Conservation (phyloP, 2,113 vertebrate genomes). For the Arizona elegans region DNA sequence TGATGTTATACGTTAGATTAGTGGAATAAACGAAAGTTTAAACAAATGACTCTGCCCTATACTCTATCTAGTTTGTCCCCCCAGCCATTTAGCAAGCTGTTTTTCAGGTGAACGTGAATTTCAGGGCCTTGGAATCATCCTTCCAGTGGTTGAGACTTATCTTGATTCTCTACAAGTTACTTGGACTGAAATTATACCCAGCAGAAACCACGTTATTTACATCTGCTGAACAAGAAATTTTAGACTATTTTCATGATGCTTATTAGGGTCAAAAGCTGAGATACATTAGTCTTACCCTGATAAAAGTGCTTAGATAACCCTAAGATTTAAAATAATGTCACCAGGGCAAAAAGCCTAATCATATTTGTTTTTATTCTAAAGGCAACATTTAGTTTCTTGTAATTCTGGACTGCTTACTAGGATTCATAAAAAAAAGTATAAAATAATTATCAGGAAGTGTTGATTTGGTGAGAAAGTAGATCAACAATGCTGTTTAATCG, state of each 20-base stretch:
- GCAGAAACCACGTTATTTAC: not conserved
- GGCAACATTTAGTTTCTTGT: not conserved
- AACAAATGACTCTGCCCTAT: not conserved
- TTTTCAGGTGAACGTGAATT: not conserved
- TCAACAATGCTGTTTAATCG: not conserved
- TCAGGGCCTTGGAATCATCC: not conserved
- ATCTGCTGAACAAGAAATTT: not conserved
- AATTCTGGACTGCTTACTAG: not conserved
- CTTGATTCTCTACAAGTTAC: not conserved
- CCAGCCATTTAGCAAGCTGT: not conserved
- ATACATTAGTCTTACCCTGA: not conserved
- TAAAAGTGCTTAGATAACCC: not conserved
- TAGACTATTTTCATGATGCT: not conserved
- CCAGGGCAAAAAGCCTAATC: not conserved
- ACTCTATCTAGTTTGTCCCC: not conserved
- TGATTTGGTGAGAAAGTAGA: not conserved
- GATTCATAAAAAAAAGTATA: not conserved
- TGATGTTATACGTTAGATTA: not conserved
- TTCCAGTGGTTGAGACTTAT: not conserved
- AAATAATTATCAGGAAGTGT: slow-evolving; percentile 4
- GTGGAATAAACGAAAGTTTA: not conserved
- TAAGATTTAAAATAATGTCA: not conserved
- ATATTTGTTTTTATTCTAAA: not conserved
- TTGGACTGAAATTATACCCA: not conserved
- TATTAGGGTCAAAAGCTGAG: not conserved